These are phyloP conservation scores for Carettochelys insculpta DNA, from an alignment of 2,113 vertebrate species.

Conservation along the genomic window DNA sequence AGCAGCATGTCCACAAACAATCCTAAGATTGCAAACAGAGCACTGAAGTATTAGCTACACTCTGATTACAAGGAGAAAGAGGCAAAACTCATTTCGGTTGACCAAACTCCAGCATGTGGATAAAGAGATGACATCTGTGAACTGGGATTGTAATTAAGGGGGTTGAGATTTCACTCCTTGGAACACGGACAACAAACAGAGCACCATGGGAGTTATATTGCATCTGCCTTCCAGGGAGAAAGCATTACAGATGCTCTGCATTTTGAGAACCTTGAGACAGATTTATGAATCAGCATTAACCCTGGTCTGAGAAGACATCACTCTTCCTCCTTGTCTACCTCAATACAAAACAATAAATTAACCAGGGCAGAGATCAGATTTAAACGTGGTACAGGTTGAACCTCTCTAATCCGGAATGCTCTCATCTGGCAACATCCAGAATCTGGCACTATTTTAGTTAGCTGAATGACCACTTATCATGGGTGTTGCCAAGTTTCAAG, in stretches of 20 bases:
- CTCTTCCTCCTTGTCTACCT: neutral
- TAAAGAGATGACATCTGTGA: neutral
- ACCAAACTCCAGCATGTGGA: neutral
- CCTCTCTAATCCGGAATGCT: too few species aligned
- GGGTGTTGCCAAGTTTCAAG: too few species aligned
- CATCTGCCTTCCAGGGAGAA: neutral
- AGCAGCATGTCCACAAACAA: neutral
- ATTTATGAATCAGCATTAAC: neutral
- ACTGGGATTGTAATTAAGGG: neutral
- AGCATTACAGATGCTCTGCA: neutral
- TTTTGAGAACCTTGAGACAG: neutral
- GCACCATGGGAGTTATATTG: neutral
- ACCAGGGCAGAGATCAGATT: neutral
- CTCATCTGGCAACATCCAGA: too few species aligned
- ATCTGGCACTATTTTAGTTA: too few species aligned
- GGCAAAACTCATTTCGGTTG: neutral
- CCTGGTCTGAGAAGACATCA: neutral
- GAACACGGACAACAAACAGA: neutral
- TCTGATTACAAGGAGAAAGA: neutral
- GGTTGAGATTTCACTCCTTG: neutral
- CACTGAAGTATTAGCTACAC: neutral
- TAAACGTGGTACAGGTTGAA: too few species aligned
- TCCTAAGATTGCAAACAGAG: neutral
- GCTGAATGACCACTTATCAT: too few species aligned
- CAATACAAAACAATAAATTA: neutral